phyloP scores from a whole-genome alignment of 2,797 vertebrate genomes.

The Iguana delicatissima region DNA sequence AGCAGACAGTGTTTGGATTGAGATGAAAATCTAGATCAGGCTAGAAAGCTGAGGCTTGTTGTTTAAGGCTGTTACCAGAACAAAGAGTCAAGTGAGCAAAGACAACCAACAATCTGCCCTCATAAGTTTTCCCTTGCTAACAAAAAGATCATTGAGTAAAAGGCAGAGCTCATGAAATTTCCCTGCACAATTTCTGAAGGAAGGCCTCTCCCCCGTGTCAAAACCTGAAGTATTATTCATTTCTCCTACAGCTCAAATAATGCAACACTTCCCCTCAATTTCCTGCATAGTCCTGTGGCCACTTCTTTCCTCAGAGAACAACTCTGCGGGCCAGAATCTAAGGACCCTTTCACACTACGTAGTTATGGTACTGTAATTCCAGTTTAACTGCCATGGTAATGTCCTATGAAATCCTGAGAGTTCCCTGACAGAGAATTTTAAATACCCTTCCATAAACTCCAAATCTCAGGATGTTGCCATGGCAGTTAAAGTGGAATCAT shows the following conservation, averaged over 20 bases:
- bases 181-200: not conserved
- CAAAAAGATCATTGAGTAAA: constrained; percentile 24
- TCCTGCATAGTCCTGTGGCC: not conserved
- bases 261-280: not conserved
- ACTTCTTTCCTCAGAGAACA: not conserved
- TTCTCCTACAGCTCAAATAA: not conserved
- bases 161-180: constrained; percentile 12
- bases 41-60: constrained; percentile 53
- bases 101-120: not conserved
- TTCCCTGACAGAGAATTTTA: no score
- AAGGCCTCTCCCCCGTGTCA: not conserved
- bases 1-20: constrained; percentile 68
- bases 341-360: no score
- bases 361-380: no score
- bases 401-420: no score
- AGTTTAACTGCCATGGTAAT: no score
- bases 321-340: no score
- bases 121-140: constrained; percentile 44
- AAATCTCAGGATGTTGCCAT: no score
- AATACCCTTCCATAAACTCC: no score
- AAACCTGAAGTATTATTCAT: not conserved
- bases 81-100: constrained; percentile 42
- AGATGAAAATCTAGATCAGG: constrained; percentile 54
- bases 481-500: no score
- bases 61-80: not conserved